Percentiles rank a stretch among this genome's conserved stretches.
phyloP scores from a whole-genome alignment of 2,113 vertebrate species.

The Macquaria australasica region DNA sequence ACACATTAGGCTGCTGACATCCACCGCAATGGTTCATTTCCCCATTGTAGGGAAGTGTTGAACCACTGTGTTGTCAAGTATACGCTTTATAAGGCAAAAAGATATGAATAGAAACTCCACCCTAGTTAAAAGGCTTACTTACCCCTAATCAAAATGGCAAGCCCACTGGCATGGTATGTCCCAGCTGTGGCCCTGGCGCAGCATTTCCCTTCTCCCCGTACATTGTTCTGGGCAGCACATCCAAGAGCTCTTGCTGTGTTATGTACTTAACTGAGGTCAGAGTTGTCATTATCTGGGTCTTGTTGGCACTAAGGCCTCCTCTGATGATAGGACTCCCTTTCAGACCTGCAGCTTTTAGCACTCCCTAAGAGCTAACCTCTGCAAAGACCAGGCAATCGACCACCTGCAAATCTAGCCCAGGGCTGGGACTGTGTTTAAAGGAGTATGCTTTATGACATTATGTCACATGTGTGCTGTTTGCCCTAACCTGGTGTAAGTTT shows the following conservation, averaged over 20 bases:
- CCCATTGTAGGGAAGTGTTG: constrained; percentile 62
- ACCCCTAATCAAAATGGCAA: constrained; percentile 91
- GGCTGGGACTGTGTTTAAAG: constrained; percentile 83
- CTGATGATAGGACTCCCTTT: constrained; percentile 89
- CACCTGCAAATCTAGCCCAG: constrained; percentile 90
- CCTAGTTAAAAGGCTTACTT: constrained; percentile 90
- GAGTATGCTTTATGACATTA: constrained; percentile 86
- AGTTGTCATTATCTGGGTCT: constrained; percentile 95
- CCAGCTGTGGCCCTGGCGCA: constrained; percentile 88
- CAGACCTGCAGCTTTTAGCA: constrained; percentile 86
- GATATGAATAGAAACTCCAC: constrained; percentile 60
- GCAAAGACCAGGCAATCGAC: constrained; percentile 86
- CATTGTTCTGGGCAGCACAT: constrained; percentile 92
- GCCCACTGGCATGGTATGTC: constrained; percentile 90
- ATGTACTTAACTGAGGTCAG: constrained; percentile 95
- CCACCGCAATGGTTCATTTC: constrained; percentile 61
- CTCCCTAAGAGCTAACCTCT: constrained; percentile 91
- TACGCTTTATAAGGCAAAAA: constrained; percentile 65
- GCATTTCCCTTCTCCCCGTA: constrained; percentile 86
- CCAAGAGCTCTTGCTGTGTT: constrained; percentile 92
- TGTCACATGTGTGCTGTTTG: constrained; percentile 81
- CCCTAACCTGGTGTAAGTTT: constrained; percentile 76
- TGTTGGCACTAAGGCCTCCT: constrained; percentile 88
- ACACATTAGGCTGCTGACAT: constrained; percentile 64
- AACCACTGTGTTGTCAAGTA: constrained; percentile 67